Evolutionary conservation across 2,797 vertebrate species (phyloP).

Genomic region (Hyperoplus lanceolatus): DNA sequence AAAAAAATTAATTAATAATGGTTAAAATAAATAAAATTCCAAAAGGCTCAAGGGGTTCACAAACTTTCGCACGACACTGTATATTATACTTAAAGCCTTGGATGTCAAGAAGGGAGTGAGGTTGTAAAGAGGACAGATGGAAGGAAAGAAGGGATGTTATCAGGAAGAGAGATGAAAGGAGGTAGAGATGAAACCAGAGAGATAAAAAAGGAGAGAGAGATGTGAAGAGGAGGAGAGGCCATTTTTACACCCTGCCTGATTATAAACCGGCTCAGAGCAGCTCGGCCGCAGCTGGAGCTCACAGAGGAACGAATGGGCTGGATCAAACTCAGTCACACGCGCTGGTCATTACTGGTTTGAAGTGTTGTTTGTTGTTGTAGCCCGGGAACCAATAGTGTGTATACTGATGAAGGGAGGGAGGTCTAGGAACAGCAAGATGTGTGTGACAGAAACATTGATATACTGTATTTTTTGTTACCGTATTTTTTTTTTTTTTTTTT

Average conservation of each 20-base stretch:
- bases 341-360: conserved; percentile 35
- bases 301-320: conserved; percentile 26
- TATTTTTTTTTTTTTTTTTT: too few species aligned
- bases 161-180: not conserved
- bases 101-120: not conserved
- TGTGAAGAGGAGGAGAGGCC: conserved; percentile 17
- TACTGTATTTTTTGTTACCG: too few species aligned
- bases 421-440: not conserved
- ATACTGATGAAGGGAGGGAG: not conserved
- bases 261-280: conserved; percentile 5
- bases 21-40: too few species aligned
- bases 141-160: not conserved
- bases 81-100: too few species aligned
- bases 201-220: not conserved
- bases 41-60: too few species aligned
- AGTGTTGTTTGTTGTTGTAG: conserved; percentile 46
- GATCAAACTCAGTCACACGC: conserved; percentile 30
- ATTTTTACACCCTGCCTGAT: conserved; percentile 7
- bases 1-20: too few species aligned
- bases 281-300: conserved; percentile 61
- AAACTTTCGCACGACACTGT: too few species aligned
- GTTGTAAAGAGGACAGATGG: not conserved
- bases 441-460: not conserved
- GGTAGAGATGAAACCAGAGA: too few species aligned
- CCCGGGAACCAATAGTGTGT: not conserved